Base-by-base conservation (phyloP, 2,797 vertebrate genomes). In the Taeniopygia guttata region DNA sequence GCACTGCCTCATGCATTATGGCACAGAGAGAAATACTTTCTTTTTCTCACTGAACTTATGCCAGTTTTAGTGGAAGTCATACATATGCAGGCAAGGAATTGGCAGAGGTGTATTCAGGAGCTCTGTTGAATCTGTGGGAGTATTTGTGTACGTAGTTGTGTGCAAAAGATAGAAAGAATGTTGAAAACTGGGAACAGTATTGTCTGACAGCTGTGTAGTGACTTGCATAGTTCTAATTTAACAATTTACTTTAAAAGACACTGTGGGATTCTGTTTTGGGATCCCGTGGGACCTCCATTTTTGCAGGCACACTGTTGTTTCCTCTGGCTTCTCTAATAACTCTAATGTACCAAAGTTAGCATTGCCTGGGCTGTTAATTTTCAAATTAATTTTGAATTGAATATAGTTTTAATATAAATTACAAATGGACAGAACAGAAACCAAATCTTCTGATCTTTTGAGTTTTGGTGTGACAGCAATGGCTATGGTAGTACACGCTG, bases 91-190 rank as follows among this genome's bases (percentile, higher is more conserved):
- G 58, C 48, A 92, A 56, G 51, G 69, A 92, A 84, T 91, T 96
- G 95, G 92, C 95, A 96, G 89, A 94, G 89, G 85, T 90, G 67
- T 73, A 84, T 58, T 90, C 62, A 75, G 52, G 74, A 94, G 74
- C 77, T 94, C 55, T 94, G 70, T 62, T 81, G 84, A 91, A 78
- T 88, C 89, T 67, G 92, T 96, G 87, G 89, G 96, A 93, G 93
- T 94, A 62, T 93, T 96, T 95, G 91, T 96, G 91, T 96, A 90
- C 1, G 0, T 91, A 81, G 43, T 93, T 82, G 48, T 79, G 63
- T 67, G 80, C 59, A 84, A 76, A 88, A 94, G 77, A 91, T 59
- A 91, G 75, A 92, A 23, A 83, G 40, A 86, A 75, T 86, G 69
- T 93, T 89, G 76, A 94, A 96, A 95, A 77, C 83, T 91, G 73